Evolutionary conservation across 2,797 vertebrate genomes (phyloP), one percentile per base, ranked within the genome.

Genomic region (Hypotaenidia philippensis): DNA sequence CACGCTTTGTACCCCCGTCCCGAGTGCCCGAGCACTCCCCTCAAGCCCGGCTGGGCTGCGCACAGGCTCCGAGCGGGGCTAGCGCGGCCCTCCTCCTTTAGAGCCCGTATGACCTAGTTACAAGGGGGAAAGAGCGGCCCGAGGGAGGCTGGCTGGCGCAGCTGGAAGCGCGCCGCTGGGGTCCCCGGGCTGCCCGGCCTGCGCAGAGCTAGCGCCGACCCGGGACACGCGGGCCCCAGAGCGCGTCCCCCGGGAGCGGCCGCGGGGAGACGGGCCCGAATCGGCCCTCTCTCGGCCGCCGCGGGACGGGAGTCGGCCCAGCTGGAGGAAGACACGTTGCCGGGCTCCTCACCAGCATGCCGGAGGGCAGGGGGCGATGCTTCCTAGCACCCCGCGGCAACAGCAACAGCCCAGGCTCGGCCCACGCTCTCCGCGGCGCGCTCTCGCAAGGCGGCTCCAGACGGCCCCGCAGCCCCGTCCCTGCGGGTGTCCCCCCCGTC

Each of bases 1-100:
- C 10, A 5, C 0, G 8, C 2, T 0, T 0, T 3, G 7, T 3
- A 25, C 1, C 1, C 44, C 20, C 3, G 2, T 3, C n/a, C 41
- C 41, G 41, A 19, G 41, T 19, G 41, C 41, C 25, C 1, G 21
- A 47, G 11, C 20, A 3, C n/a, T 7, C 16, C 41, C 44, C 61
- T 4, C 45, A 9, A 6, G 41, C 41, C 41, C 41, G 41, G 41
- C 41, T 19, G 41, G 18, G 41, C 41, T 19, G 18, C 41, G 41
- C 41, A 44, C 18, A 19, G 41, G 18, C 41, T 44, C 41, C 41
- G 41, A 44, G 41, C 41, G 18, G 41, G 41, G 41, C 41, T 19
- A 19, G 41, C 41, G 41, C 41, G 41, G 41, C 41, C 17, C 41
- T 41, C 41, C 71, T 15, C 40, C 26, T 10, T 10, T 56, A 61